These are phyloP conservation scores for Cerastoderma edule DNA, from an alignment of 2,888 invertebrate genomes.

Conservation along the genomic window DNA sequence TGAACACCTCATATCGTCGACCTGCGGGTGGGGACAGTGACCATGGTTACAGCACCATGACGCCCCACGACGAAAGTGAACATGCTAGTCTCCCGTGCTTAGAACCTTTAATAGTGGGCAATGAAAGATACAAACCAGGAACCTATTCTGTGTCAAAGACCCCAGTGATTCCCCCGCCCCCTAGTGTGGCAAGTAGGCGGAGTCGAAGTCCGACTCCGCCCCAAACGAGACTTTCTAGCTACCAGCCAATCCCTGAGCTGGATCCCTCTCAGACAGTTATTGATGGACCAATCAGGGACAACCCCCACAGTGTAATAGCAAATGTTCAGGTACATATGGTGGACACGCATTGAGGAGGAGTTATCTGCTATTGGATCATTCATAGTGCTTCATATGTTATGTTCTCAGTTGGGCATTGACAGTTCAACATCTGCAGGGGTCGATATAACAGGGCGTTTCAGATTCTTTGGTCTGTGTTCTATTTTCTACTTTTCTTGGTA, in stretches of 20 bases:
- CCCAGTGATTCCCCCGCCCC: constrained; percentile 79
- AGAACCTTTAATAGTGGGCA: constrained; percentile 81
- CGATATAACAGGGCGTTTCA: too few relatives aligned
- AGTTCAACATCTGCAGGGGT: too few relatives aligned
- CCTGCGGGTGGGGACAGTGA: constrained; percentile 92
- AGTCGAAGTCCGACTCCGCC: constrained; percentile 82
- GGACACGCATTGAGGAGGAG: constrained; percentile 86
- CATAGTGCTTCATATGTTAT: constrained; percentile 19
- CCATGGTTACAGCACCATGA: constrained; percentile 92
- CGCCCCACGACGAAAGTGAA: constrained; percentile 82
- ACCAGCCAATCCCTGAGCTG: constrained; percentile 76
- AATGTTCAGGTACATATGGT: constrained; percentile 97
- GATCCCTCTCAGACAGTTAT: constrained; percentile 75
- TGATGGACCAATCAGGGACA: constrained; percentile 60
- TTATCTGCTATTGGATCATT: constrained; percentile 25
- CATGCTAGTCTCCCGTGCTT: constrained; percentile 82
- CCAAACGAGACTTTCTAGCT: constrained; percentile 71
- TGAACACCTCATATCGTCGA: constrained; percentile 91
- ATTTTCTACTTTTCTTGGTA: too few relatives aligned
- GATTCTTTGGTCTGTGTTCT: too few relatives aligned
- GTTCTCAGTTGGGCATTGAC: constrained; percentile 6
- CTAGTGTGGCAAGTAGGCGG: constrained; percentile 73
- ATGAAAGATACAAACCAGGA: constrained; percentile 81
- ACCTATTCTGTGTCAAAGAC: constrained; percentile 65
- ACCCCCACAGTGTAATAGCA: constrained; percentile 89